Percentiles rank a stretch among this genome's conserved stretches.
phyloP scores from a whole-genome alignment of 1,140 invertebrate genomes.

The Babylonia areolata region DNA sequence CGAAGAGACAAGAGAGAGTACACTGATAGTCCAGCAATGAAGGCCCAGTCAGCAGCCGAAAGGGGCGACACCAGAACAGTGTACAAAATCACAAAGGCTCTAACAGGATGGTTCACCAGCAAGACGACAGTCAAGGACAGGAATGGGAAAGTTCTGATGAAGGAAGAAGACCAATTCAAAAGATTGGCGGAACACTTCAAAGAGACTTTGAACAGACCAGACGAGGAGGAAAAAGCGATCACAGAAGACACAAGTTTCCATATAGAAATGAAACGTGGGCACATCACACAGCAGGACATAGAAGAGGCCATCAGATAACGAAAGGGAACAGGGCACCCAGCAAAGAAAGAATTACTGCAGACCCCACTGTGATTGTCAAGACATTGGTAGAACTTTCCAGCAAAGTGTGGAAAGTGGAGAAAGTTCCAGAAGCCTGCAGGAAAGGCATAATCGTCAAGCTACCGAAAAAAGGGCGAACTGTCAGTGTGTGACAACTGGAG shows the following conservation, averaged over 20 bases:
- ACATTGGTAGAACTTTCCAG: constrained; percentile 18
- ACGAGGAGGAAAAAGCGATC: neutral
- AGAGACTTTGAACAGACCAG: neutral
- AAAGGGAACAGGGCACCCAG: constrained; percentile 40
- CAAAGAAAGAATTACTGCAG: constrained; percentile 31
- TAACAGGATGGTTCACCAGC: neutral
- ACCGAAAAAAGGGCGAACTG: constrained; percentile 44
- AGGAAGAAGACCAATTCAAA: neutral
- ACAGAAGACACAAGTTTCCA: constrained; percentile 4
- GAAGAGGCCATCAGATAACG: constrained; percentile 31
- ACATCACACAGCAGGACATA: constrained; percentile 41
- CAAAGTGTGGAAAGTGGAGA: constrained; percentile 40
- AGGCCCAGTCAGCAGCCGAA: neutral
- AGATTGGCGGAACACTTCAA: neutral
- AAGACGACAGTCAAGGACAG: neutral
- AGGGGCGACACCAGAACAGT: neutral
- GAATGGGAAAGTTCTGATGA: neutral
- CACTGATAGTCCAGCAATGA: neutral
- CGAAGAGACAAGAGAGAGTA: neutral
- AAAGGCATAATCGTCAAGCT: constrained; percentile 44
- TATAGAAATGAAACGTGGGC: neutral
- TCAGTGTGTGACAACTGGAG: constrained; percentile 41
- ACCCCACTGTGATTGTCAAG: constrained; percentile 25
- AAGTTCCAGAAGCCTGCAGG: constrained; percentile 37
- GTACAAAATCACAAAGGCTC: neutral